Conservation (phyloP, 2,113 vertebrate genomes). For the Accipiter cooperii region DNA sequence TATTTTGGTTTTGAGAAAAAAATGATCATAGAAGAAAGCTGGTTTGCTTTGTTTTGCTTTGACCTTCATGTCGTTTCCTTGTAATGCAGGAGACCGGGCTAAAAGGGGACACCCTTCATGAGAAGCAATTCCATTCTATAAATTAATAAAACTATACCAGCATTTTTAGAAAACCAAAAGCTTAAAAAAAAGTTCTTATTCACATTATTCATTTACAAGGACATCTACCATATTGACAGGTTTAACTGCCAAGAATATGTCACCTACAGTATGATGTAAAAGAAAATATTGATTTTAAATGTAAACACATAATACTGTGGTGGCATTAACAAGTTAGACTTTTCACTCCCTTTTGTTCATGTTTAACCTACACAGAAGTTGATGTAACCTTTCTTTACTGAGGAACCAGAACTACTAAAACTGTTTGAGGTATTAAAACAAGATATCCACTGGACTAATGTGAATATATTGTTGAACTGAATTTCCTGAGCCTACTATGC, state of each 20-base stretch:
- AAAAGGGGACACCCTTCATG: background rate
- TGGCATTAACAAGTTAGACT: background rate
- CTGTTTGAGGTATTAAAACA: background rate
- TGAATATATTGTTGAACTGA: background rate
- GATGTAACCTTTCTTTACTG: background rate
- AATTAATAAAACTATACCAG: background rate
- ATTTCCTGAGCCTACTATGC: background rate
- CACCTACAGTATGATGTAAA: background rate
- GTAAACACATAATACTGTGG: background rate
- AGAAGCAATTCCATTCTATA: background rate
- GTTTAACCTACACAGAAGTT: background rate
- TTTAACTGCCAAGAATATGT: background rate
- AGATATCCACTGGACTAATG: background rate
- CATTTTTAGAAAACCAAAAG: background rate
- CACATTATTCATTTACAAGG: background rate
- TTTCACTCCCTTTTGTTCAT: background rate
- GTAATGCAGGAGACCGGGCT: background rate
- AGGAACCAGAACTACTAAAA: background rate
- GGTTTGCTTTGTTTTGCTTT: background rate
- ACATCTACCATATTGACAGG: background rate
- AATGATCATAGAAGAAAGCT: background rate
- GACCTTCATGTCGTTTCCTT: background rate
- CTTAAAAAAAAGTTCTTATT: background rate
- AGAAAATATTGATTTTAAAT: slow-evolving; percentile 14
- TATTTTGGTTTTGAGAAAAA: background rate